Evolutionary conservation across 2,113 vertebrate genomes (phyloP).

Genomic region (Puffinus mauretanicus): DNA sequence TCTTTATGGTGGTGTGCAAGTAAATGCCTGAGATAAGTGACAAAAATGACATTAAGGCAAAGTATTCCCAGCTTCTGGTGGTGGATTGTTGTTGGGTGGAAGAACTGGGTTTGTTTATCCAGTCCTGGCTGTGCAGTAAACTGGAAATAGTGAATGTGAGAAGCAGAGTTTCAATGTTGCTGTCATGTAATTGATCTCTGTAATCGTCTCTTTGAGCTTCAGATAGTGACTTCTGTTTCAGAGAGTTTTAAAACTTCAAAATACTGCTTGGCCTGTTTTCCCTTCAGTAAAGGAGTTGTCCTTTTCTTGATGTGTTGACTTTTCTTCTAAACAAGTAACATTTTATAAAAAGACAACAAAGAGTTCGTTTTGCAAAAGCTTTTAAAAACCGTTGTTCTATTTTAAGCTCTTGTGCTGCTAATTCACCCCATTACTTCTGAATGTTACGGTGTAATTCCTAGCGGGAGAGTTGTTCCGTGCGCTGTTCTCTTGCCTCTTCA

Average conservation of each 20-base stretch:
- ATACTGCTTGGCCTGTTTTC: background rate
- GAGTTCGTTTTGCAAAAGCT: background rate
- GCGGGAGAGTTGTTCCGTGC: background rate
- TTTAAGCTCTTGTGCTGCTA: background rate
- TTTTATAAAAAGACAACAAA: background rate
- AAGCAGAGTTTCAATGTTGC: background rate
- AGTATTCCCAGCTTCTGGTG: background rate
- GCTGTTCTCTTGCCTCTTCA: background rate
- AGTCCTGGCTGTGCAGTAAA: background rate
- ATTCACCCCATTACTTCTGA: background rate
- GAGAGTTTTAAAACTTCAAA: background rate
- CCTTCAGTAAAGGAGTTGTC: background rate
- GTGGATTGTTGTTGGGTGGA: background rate
- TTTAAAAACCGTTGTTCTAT: background rate
- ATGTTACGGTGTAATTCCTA: fast-evolving
- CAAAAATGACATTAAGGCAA: background rate
- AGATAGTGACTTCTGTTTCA: background rate
- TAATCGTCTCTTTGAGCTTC: background rate
- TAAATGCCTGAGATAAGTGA: background rate
- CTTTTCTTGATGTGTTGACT: background rate
- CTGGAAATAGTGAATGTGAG: background rate
- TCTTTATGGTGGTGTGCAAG: background rate
- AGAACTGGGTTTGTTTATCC: background rate
- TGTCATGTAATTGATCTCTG: background rate
- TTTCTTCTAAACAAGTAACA: background rate